Percentiles rank a stretch among this genome's conserved stretches.
phyloP scores from a whole-genome alignment of 2,888 invertebrate species.

The Apamea crenata region DNA sequence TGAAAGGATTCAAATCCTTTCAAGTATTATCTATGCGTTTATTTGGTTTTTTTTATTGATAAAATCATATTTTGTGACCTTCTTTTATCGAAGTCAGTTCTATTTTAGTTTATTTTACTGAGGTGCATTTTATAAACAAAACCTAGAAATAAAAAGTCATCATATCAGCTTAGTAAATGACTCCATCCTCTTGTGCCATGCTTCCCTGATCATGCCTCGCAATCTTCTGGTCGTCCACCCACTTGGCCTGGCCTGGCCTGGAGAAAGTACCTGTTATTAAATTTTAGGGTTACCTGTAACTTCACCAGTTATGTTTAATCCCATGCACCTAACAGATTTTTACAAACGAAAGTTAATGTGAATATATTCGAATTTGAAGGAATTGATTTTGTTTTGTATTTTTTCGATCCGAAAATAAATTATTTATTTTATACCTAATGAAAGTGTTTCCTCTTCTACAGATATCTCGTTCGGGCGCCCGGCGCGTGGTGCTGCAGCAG shows the following conservation, averaged over 20 bases:
- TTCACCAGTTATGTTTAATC: not conserved
- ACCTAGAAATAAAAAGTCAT: not conserved
- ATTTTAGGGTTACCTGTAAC: not conserved
- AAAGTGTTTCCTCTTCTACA: constrained; percentile 55
- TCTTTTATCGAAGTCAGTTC: constrained; percentile 11
- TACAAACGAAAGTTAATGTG: not conserved
- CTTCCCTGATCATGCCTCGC: not conserved
- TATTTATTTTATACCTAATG: not conserved
- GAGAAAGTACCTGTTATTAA: not conserved
- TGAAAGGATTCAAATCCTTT: constrained; percentile 33
- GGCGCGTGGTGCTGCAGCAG: constrained; percentile 92
- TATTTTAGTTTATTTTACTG: constrained; percentile 23
- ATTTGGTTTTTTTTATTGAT: constrained; percentile 3
- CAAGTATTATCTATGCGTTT: not conserved
- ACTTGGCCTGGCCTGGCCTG: not conserved
- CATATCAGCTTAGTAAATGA: not conserved
- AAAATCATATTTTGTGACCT: constrained; percentile 15
- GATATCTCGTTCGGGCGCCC: constrained; percentile 91
- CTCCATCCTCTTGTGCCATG: not conserved
- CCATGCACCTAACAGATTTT: not conserved
- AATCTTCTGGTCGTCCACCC: not conserved
- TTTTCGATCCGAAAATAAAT: not conserved
- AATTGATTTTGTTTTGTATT: not conserved
- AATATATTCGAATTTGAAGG: not conserved
- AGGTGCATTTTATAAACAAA: not conserved